These are phyloP conservation scores for Spilosoma lubricipeda DNA, from an alignment of 2,888 invertebrate genomes.

Conservation along the genomic window DNA sequence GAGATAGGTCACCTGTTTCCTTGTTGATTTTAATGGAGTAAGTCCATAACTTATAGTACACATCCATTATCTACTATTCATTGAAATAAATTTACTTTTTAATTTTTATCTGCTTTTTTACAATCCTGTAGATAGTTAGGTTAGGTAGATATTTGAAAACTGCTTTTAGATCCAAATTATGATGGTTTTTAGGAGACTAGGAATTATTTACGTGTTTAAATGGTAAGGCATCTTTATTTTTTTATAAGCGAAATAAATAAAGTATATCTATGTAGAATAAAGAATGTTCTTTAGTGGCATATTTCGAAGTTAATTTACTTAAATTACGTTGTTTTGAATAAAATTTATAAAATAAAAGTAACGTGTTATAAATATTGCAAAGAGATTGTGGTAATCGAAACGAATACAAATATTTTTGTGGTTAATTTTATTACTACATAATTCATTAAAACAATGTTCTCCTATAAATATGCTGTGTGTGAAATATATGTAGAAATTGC, in stretches of 20 bases:
- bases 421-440: neutral
- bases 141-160: too few species aligned
- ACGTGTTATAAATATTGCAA: neutral
- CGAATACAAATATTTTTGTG: neutral
- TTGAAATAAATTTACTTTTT: neutral
- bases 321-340: neutral
- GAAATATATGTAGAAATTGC: slow-evolving; percentile 5
- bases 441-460: neutral
- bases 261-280: too few species aligned
- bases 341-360: neutral
- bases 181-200: too few species aligned
- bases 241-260: too few species aligned
- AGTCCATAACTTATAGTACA: neutral
- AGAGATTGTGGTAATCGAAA: neutral
- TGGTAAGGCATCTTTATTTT: too few species aligned
- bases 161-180: too few species aligned
- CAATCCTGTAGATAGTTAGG: too few species aligned
- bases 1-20: too few species aligned
- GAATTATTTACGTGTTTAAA: too few species aligned
- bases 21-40: neutral
- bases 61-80: too few species aligned
- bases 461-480: neutral
- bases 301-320: neutral
- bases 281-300: neutral
- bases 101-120: too few species aligned